Percentiles rank a stretch among this genome's conserved stretches.
Conservation (phyloP, 2,797 vertebrate species). For the Melanotaenia trifasciata region DNA sequence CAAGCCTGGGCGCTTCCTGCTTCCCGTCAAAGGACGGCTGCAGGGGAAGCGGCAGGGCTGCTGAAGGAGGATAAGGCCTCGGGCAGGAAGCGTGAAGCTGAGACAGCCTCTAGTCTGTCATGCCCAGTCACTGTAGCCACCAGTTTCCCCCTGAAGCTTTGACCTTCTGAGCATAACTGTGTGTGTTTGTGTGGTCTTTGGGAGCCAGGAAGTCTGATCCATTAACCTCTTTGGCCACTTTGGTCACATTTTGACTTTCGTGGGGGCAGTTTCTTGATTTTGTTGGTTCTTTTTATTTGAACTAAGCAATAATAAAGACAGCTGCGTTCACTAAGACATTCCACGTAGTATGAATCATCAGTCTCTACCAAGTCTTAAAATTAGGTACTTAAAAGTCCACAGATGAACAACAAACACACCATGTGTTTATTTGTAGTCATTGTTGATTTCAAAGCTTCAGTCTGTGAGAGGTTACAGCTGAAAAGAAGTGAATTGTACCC, state of each 20-base stretch:
- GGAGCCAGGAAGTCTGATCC: slow-evolving; percentile 47
- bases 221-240: slow-evolving; percentile 31
- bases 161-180: slow-evolving; percentile 51
- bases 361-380: no score
- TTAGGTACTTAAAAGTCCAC: neutral
- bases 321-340: neutral
- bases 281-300: neutral
- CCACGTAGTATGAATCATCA: neutral
- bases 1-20: slow-evolving; percentile 73
- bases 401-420: neutral
- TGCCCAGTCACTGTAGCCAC: slow-evolving; percentile 51
- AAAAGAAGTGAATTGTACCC: no score
- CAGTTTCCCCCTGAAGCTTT: slow-evolving; percentile 35
- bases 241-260: slow-evolving; percentile 10
- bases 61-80: slow-evolving; percentile 71
- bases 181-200: slow-evolving; percentile 40
- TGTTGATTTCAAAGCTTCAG: neutral
- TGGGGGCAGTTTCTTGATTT: neutral
- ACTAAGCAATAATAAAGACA: neutral
- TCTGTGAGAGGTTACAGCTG: no score
- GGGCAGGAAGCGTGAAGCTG: slow-evolving; percentile 73
- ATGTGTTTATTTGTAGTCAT: no score
- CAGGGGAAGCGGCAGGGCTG: slow-evolving; percentile 74
- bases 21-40: slow-evolving; percentile 76
- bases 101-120: slow-evolving; percentile 66